phyloP scores from a whole-genome alignment of 1,140 invertebrate genomes.

The Meloidogyne hapla region DNA sequence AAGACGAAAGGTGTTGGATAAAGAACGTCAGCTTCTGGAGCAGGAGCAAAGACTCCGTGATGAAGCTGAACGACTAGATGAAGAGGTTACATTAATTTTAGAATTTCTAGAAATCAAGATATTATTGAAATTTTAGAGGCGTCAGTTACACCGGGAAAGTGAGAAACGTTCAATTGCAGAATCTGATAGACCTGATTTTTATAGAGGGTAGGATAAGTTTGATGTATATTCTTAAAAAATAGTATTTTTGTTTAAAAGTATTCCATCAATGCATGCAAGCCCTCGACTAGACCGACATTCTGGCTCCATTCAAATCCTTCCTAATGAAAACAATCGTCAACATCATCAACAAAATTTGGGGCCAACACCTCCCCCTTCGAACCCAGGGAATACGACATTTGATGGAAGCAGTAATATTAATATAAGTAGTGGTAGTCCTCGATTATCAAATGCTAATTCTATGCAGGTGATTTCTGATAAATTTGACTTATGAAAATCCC shows the following conservation, averaged over 20 bases:
- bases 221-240: background rate
- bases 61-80: slow-evolving; percentile 20
- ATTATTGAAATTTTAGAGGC: background rate
- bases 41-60: slow-evolving; percentile 35
- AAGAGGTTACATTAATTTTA: background rate
- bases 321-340: background rate
- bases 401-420: background rate
- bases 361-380: background rate
- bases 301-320: background rate
- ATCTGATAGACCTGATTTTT: slow-evolving; percentile 50
- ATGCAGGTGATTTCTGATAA: background rate
- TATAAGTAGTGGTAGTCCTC: background rate
- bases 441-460: slow-evolving; percentile 30
- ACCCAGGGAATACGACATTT: background rate
- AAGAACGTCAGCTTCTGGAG: slow-evolving; percentile 50
- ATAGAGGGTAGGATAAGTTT: slow-evolving; percentile 27
- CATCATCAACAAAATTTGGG: background rate
- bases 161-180: slow-evolving; percentile 52
- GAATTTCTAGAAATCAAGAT: background rate
- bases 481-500: background rate
- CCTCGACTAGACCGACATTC: background rate
- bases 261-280: background rate
- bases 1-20: slow-evolving; percentile 52
- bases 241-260: background rate
- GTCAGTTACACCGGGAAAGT: slow-evolving; percentile 44